Evolutionary conservation across 2,888 invertebrate genomes (phyloP).

Genomic region (Ochlodes sylvanus): DNA sequence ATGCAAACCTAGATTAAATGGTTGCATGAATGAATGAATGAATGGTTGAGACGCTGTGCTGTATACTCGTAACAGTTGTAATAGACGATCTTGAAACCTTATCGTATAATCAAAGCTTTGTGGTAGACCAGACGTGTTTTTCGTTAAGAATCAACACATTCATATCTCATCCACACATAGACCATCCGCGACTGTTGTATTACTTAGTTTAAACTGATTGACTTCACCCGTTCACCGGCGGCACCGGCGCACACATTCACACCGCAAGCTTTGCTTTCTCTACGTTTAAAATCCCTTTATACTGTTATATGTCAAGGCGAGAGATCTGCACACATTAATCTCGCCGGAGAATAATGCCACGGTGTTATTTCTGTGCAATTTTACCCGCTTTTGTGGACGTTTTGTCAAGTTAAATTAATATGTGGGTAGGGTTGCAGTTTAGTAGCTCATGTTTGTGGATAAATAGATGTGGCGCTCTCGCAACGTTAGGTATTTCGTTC

Average conservation of each 20-base stretch:
- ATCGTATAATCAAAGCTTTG: too few species aligned
- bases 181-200: too few species aligned
- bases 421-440: constrained; percentile 32
- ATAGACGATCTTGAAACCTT: too few species aligned
- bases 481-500: background rate
- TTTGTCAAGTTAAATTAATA: constrained; percentile 38
- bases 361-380: constrained; percentile 30
- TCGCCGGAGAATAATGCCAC: constrained; percentile 34
- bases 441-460: constrained; percentile 12
- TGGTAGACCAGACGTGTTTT: too few species aligned
- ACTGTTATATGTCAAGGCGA: constrained; percentile 27
- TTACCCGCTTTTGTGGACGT: constrained; percentile 36
- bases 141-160: too few species aligned
- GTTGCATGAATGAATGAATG: too few species aligned
- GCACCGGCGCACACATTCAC: background rate
- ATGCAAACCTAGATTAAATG: too few species aligned
- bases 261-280: constrained; percentile 12
- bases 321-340: constrained; percentile 37
- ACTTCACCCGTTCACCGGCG: background rate
- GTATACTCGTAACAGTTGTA: too few species aligned
- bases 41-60: too few species aligned
- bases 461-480: background rate
- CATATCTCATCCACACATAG: too few species aligned
- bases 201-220: background rate
- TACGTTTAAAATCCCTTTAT: constrained; percentile 27